Evolutionary conservation across 2,797 vertebrate species (phyloP), one percentile per base, ranked within the genome.

Genomic region (Scarus forsteni): DNA sequence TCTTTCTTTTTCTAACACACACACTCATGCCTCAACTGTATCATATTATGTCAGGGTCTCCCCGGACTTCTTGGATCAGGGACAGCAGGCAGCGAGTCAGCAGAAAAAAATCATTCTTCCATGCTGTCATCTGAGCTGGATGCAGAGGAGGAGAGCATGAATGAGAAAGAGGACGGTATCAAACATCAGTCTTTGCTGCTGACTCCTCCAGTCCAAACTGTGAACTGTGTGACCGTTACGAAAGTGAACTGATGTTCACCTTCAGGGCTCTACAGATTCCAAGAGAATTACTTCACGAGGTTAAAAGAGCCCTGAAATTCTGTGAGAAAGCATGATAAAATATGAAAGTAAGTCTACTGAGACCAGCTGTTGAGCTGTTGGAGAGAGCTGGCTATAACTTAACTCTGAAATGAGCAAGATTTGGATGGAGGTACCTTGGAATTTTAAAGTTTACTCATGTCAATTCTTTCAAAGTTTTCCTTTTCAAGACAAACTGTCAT

Each of bases 31-130:
- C 27, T 27, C 2, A 27, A 55, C 43, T 3, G 10, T 44, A 60
- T 45, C 36, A 46, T 68, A 38, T 76, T 67, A 80, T 64, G 62
- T 83, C 70, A 74, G 46, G 18, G 51, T 77, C 73, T 75, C 73
- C 12, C 19, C 62, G 53, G 73, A 76, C 53, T 34, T 53, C 8
- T 18, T 48, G 61, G 62, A 48, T 69, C 54, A 57, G 12, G 36
- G 55, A 46, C 7, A 19, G 3, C 7, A 5, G 54, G 42, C 56
- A 27, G 16, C 60, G 57, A 48, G 60, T 81, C 72, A 77, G 77
- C 60, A 80, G 73, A 19, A 49, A 69, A 57, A 49, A 60, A 42
- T 1, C 0, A 54, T 61, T 67, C 36, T 39, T 67, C 52, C 42
- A 55, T 52, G 5, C 45, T 77, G 72, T 65, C 27, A 64, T 49